Conservation (phyloP, 2,888 invertebrate genomes). For the Penaeus monodon region DNA sequence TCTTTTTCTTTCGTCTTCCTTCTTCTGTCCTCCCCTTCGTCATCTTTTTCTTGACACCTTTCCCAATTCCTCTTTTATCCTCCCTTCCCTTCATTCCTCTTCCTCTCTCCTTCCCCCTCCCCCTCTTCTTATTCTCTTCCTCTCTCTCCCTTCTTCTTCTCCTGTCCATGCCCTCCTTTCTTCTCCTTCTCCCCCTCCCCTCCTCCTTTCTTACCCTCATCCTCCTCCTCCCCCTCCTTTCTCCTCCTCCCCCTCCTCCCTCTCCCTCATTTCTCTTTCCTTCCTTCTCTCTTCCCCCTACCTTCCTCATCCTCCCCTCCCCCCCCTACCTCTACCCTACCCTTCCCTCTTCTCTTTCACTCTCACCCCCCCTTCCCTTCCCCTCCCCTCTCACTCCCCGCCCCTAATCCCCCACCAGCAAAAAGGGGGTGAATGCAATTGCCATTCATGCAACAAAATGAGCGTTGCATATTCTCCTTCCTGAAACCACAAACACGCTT, state of each 20-base stretch:
- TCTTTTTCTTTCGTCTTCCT: too few species aligned
- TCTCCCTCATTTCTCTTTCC: background rate
- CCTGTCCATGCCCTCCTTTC: background rate
- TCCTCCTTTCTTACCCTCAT: background rate
- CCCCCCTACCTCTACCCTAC: background rate
- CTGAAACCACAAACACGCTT: too few species aligned
- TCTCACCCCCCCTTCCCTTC: background rate
- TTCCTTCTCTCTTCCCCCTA: background rate
- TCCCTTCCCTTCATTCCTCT: too few species aligned
- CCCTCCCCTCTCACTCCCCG: background rate
- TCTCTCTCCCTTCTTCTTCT: background rate
- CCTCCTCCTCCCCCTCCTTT: background rate
- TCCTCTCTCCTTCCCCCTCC: background rate
- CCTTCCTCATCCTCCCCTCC: background rate
- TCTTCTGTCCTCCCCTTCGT: too few species aligned
- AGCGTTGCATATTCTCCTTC: too few species aligned
- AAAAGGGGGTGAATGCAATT: too few species aligned
- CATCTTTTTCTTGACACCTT: too few species aligned
- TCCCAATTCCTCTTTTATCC: too few species aligned
- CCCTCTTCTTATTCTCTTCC: background rate
- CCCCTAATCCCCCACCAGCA: background rate
- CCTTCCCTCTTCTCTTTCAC: background rate
- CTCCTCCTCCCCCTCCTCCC: background rate
- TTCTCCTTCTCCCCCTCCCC: background rate
- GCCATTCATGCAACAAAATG: too few species aligned